phyloP scores from a whole-genome alignment of 2,113 vertebrate genomes.

The Orycteropus afer region DNA sequence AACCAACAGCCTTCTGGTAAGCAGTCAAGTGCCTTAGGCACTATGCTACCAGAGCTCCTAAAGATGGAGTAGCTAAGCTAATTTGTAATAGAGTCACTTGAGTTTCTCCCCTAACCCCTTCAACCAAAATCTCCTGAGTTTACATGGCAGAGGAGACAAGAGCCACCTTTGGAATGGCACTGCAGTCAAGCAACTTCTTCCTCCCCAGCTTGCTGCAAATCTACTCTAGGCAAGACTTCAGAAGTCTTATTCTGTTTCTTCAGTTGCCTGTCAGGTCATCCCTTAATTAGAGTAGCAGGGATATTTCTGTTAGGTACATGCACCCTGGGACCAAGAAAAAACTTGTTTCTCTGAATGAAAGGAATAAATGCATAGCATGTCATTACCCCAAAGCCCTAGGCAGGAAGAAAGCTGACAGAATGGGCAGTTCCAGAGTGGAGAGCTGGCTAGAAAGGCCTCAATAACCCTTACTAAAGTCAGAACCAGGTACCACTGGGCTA shows the following conservation, averaged over 20 bases:
- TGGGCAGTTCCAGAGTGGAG: background rate
- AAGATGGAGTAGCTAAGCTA: background rate
- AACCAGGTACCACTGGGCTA: background rate
- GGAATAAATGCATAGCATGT: slow-evolving; percentile 13
- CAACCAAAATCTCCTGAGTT: slow-evolving; percentile 6
- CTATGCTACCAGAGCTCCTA: too few relatives aligned
- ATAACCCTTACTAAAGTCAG: background rate
- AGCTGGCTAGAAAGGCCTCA: background rate
- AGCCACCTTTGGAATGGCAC: background rate
- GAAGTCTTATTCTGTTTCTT: background rate
- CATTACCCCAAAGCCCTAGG: slow-evolving; percentile 19
- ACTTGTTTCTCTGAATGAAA: slow-evolving; percentile 53
- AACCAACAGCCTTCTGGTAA: too few relatives aligned
- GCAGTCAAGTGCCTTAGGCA: too few relatives aligned
- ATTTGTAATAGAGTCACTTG: background rate
- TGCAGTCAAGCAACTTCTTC: background rate
- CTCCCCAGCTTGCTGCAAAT: background rate
- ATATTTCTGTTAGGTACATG: slow-evolving; percentile 46
- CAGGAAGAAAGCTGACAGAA: slow-evolving; percentile 20
- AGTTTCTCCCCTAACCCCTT: background rate
- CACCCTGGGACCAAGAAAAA: background rate
- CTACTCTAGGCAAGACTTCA: background rate
- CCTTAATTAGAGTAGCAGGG: slow-evolving; percentile 8
- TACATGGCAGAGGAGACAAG: background rate
- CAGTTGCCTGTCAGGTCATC: background rate